Base-by-base conservation (phyloP, 2,888 invertebrate species). In the Onthophagus sagittarius region DNA sequence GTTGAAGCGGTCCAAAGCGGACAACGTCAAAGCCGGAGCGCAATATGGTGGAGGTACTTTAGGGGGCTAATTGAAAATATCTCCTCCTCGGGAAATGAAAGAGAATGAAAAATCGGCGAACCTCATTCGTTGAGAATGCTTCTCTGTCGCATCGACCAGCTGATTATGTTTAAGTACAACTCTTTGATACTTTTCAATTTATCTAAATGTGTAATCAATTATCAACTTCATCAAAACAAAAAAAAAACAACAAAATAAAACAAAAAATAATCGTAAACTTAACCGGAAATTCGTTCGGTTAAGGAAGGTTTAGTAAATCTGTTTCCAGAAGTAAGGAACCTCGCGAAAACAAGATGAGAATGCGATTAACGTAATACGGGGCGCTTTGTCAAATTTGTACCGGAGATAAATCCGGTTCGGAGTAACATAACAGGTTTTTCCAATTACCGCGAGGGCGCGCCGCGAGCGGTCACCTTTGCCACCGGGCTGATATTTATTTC, bases 401-500 rank as follows among this genome's bases (percentile, higher is more conserved):
- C 39, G 39, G 39, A 53, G 39, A 53, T 53, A 53, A 53, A 53
- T 53, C 39, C 39, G 39, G 11, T 7, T 7, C 39, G 39, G 39
- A 11, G 9, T 53, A 53, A 53, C 39, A 53, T 53, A 53, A 53
- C 39, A 53, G 39, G 39, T 53, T 53, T 53, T 53, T 53, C 39
- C 39, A 53, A 53, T 53, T 53, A 53, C 39, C 39, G 39, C 39
- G 39, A 53, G 39, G 39, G 39, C 39, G 39, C 39, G 39, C 39
- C 11, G 39, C 39, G 39, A 53, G 39, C 39, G 39, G 39, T 53
- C 39, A 67, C 67, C 67, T 67, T 67, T 67, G 31, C 67, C 67
- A 67, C 67, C 32, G 39, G 23, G 32, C 67, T 31, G 67, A 67
- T 67, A 67, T 67, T 67, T 67, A 67, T 67, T 67, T 32, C 67